These are phyloP conservation scores for Melanotaenia trifasciata DNA, from an alignment of 2,797 vertebrate species.

Conservation along the genomic window DNA sequence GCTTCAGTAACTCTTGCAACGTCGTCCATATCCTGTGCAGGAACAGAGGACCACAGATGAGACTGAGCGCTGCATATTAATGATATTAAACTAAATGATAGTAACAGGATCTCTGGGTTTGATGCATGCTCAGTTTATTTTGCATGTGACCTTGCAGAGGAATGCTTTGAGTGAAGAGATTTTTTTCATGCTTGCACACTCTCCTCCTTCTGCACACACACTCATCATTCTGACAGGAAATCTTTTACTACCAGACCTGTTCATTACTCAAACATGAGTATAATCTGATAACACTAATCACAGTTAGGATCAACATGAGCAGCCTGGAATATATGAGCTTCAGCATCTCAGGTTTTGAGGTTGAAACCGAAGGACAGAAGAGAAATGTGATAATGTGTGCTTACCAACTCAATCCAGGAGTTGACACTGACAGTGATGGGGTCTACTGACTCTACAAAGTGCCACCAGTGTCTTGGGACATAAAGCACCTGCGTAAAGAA, in stretches of 20 bases:
- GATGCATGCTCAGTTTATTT: conserved; percentile 7
- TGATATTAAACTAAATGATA: conserved; percentile 2
- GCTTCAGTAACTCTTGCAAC: conserved; percentile 91
- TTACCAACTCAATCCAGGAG: conserved; percentile 97
- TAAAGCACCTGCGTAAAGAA: conserved; percentile 87
- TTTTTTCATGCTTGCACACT: neutral
- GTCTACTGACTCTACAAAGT: conserved; percentile 95
- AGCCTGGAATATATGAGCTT: neutral
- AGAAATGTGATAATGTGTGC: neutral
- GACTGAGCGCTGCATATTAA: neutral
- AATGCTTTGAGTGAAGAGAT: conserved; percentile 20
- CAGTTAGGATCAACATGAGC: conserved; percentile 10
- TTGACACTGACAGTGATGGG: conserved; percentile 95
- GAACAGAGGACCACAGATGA: conserved; percentile 16
- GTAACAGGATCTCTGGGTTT: neutral
- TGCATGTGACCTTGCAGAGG: conserved; percentile 45
- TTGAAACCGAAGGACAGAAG: neutral
- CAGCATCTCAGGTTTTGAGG: neutral
- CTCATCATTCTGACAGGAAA: conserved; percentile 57
- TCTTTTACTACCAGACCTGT: conserved; percentile 32
- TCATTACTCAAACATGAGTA: conserved; percentile 55
- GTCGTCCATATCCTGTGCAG: conserved; percentile 88
- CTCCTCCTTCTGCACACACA: conserved; percentile 33
- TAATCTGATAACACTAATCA: conserved; percentile 31
- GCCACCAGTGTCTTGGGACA: conserved; percentile 98